Evolutionary conservation across 2,113 vertebrate species (phyloP), one percentile per base, ranked within the genome.

Genomic region (Eolophus roseicapilla): DNA sequence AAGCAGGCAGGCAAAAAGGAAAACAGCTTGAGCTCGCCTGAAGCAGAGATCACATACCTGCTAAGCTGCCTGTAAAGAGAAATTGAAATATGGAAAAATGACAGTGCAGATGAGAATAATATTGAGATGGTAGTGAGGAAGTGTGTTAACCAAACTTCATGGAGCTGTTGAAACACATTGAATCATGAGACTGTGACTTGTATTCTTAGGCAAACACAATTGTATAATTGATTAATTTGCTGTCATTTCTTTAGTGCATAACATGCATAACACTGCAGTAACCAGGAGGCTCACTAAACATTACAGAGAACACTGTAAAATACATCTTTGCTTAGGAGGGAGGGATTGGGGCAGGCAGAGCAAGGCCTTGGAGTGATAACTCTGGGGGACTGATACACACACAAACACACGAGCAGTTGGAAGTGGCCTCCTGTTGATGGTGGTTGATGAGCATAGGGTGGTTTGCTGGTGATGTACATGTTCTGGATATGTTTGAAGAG

Each of bases 161-260:
- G 1, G 88, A 91, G 92, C 79, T 95, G 82, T 70, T 96, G 90
- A 95, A 96, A 88, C 57, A 83, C 47, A 3, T 81, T 73, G 28
- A 82, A 88, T 95, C 85, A 76, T 81, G 64, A 92, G 74, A 53
- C 52, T 92, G 50, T 25, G 62, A 27, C 73, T 91, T 92, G 86
- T 71, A 28, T 94, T 92, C 96, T 88, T 95, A 92, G 69, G 89
- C 83, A 96, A 96, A 93, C 82, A 93, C 80, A 69, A 57, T 46
- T 88, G 86, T 93, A 96, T 90, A 93, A 89, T 80, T 95, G 94
- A 92, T 95, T 81, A 93, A 95, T 96, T 93, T 94, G 86, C 84
- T 53, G 5, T 71, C 80, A 13, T 86, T 86, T 92, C 88, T 93
- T 63, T 44, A n/a, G 95, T 37, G 21, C 60, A 2, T 18, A 79